Base-by-base conservation (phyloP, 1,140 invertebrate species). In the Orchesella cincta region DNA sequence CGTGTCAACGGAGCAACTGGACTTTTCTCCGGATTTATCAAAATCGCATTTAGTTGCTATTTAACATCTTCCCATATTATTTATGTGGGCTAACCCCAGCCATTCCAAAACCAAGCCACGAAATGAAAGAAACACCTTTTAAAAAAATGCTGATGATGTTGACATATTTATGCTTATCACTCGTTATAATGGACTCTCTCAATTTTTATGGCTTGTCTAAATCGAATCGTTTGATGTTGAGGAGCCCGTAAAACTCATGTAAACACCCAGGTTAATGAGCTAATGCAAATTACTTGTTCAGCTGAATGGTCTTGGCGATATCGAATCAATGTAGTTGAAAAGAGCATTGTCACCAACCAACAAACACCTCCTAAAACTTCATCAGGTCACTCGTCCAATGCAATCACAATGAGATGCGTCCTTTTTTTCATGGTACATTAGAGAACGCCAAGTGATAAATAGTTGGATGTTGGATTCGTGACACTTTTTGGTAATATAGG, bases 131-230 rank as follows among this genome's bases (percentile, higher is more conserved):
- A 46, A 5, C 8, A 3, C 12, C 3, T 57, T 8, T 5, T n/a
- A 14, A 18, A 57, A 23, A 57, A 57, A 5, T 14, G 3, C 23
- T 8, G 23, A 14, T 8, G 23, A 14, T 57, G 23, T n/a, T 57
- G 23, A 57, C 3, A 14, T 57, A 14, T 57, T 57, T 57, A 57
- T 57, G 52, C 52, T 57, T 57, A 57, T 57, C 52, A 57, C 52
- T 14, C 23, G 52, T 3, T 57, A 14, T 57, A 57, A 57, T 57
- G 52, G n/a, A 57, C 52, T 57, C 52, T 14, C 23, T 57, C 52
- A 57, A 57, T 57, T 67, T 67, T 67, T 67, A 31, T 67, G 31
- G 14, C 62, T 67, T 33, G 62, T 67, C 62, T 23, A 2, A 67
- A n/a, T 67, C 31, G 1, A 67, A 33, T 57, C 8, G 23, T 57